Base-by-base conservation (phyloP, 2,797 vertebrate genomes). In the Lepidocolaptes lacrymiger region DNA sequence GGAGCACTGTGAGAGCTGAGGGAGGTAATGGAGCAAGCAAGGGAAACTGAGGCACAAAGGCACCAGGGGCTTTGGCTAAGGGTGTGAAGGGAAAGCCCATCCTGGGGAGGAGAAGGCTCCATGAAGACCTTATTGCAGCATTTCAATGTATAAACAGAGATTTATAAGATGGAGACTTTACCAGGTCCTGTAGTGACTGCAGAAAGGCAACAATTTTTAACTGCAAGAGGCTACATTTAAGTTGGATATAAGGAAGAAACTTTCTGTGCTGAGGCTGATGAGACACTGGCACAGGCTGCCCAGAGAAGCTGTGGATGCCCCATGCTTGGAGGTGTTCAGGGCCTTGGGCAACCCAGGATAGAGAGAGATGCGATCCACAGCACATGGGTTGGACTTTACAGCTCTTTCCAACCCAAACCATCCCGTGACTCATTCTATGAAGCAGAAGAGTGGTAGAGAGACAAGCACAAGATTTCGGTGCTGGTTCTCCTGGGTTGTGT, bases 31-130 rank as follows among this genome's bases (percentile, higher is more conserved):
- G 27, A 58, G 34, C 21, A 55, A 85, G 6, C 12, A 82, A 46
- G 27, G 22, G 63, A 92, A 93, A 89, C 56, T 9, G 15, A 80
- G 74, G 77, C 9, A 51, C 0, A 0, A 68, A 80, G 74, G 77
- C 9, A 51, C 0, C 0, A 68, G 51, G 34, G 23, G 7, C 6
- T 86, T 55, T 44, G 22, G 32, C 13, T n/a, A 27, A 88, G 12
- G 6, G 2, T 19, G 5, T 30, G 28, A 67, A 83, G 56, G 66
- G 30, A 88, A 61, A 88, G 7, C 21, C 26, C 19, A 68, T 9
- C 12, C 2, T 41, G 2, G 4, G 16, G 51, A 82, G 43, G 2
- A 68, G 12, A 34, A 64, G 14, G 20, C 18, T 82, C 46, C 12
- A 6, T 3, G 12, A 18, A 61, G 23, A 79, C 3, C 3, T 61